A percentile compares a stretch with the other conserved stretches of the same genome.
These are phyloP conservation scores for Popillia japonica DNA, from an alignment of 1,140 invertebrate species.

Conservation along the genomic window DNA sequence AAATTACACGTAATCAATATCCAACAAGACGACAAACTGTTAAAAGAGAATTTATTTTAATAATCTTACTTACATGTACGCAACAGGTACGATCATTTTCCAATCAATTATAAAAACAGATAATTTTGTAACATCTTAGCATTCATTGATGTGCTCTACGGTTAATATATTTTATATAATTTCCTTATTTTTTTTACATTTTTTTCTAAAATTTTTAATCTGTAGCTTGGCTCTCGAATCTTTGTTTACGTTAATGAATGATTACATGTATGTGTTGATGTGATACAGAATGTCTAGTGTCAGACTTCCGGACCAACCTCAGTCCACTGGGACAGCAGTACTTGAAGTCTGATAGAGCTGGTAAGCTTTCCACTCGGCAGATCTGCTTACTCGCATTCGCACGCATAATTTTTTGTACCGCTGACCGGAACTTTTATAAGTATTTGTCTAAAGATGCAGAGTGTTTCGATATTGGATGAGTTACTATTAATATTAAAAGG, in stretches of 20 bases:
- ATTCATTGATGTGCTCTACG: neutral
- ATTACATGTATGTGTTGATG: constrained; percentile 40
- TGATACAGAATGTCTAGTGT: constrained; percentile 66
- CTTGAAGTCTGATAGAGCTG: constrained; percentile 81
- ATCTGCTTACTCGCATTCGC: constrained; percentile 34
- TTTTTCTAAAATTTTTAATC: neutral
- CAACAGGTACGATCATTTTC: neutral
- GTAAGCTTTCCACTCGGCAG: constrained; percentile 65
- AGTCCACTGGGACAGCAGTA: constrained; percentile 80
- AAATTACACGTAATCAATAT: constrained; percentile 15
- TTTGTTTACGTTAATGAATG: neutral
- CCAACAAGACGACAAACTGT: neutral
- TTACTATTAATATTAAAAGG: neutral
- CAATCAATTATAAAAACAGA: neutral
- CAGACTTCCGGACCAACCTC: constrained; percentile 70
- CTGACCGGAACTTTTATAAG: constrained; percentile 35
- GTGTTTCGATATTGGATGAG: constrained; percentile 10
- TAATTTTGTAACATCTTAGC: neutral
- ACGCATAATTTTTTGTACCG: constrained; percentile 34
- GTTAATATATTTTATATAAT: neutral
- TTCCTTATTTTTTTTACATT: neutral
- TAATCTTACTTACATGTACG: neutral
- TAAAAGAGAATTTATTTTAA: neutral
- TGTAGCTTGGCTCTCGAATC: neutral
- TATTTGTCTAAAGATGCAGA: neutral